Evolutionary conservation across 2,797 vertebrate species (phyloP).

Genomic region (Halcyon chelicuti): DNA sequence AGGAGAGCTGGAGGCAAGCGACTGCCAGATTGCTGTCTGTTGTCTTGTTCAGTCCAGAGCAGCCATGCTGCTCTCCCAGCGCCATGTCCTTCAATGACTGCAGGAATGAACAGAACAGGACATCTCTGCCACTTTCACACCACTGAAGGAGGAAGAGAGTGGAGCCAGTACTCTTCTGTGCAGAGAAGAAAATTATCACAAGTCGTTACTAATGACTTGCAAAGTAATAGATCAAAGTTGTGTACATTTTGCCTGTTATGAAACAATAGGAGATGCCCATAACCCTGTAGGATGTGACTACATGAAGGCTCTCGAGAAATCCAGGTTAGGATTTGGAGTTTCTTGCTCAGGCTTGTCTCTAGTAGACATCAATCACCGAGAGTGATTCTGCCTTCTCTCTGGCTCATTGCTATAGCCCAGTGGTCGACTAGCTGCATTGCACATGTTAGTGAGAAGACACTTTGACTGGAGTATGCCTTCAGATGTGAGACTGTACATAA

Average conservation of each 20-base stretch:
- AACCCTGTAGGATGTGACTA: not conserved
- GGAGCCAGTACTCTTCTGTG: not conserved
- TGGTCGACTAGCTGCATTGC: not conserved
- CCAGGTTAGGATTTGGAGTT: not conserved
- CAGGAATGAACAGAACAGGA: not conserved
- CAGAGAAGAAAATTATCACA: not conserved
- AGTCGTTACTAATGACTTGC: not conserved
- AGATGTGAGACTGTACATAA: too few species aligned
- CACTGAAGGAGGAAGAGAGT: not conserved
- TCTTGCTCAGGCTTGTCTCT: not conserved
- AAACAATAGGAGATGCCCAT: not conserved
- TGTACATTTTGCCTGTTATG: not conserved
- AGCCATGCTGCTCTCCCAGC: not conserved
- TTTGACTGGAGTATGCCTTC: not conserved
- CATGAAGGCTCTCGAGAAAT: not conserved
- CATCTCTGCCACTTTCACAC: not conserved
- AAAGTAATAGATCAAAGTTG: not conserved
- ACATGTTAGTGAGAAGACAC: not conserved
- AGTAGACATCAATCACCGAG: not conserved
- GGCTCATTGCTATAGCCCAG: conserved; percentile 34
- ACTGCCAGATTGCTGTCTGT: not conserved
- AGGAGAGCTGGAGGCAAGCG: not conserved
- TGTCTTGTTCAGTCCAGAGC: not conserved
- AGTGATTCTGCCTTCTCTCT: not conserved
- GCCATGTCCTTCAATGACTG: not conserved